These are phyloP conservation scores for Ophiothrix spiculata DNA, from an alignment of 35 echinoderm and acorn worm genomes.

Conservation along the genomic window DNA sequence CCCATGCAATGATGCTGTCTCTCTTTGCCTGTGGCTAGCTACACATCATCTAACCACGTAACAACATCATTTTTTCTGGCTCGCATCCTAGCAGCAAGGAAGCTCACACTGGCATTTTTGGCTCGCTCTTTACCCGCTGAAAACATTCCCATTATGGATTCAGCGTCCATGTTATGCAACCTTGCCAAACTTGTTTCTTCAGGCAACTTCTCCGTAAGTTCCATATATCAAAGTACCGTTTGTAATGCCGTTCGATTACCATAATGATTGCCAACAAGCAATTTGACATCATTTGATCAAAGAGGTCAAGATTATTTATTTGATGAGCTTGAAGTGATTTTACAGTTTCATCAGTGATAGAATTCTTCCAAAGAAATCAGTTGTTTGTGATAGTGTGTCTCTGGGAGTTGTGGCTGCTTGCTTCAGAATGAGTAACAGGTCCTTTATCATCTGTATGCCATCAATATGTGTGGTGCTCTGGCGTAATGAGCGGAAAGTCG, in stretches of 20 bases:
- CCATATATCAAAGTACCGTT: background rate
- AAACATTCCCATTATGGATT: constrained; percentile 23
- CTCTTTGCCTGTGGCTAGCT: background rate
- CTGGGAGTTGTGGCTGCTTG: background rate
- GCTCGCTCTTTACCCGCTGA: background rate
- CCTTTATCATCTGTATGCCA: constrained; percentile 23
- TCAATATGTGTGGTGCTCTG: too few species aligned
- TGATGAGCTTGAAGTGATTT: background rate
- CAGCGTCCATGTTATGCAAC: constrained; percentile 12
- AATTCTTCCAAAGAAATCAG: constrained; percentile 11
- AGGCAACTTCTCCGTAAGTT: background rate
- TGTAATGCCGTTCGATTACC: background rate
- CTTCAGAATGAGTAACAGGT: background rate
- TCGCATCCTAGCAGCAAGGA: background rate
- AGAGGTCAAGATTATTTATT: background rate
- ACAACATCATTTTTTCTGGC: constrained; percentile 12
- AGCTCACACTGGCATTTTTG: constrained; percentile 3
- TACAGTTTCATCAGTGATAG: background rate
- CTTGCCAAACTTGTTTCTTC: background rate
- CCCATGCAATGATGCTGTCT: constrained; percentile 13
- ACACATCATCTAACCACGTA: background rate
- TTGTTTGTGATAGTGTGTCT: background rate
- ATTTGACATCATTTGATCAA: background rate
- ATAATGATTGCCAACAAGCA: background rate
- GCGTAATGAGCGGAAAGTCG: too few species aligned